Percentiles rank a stretch among this genome's conserved stretches.
phyloP scores from a whole-genome alignment of 2,797 vertebrate species.

The Acomys russatus region DNA sequence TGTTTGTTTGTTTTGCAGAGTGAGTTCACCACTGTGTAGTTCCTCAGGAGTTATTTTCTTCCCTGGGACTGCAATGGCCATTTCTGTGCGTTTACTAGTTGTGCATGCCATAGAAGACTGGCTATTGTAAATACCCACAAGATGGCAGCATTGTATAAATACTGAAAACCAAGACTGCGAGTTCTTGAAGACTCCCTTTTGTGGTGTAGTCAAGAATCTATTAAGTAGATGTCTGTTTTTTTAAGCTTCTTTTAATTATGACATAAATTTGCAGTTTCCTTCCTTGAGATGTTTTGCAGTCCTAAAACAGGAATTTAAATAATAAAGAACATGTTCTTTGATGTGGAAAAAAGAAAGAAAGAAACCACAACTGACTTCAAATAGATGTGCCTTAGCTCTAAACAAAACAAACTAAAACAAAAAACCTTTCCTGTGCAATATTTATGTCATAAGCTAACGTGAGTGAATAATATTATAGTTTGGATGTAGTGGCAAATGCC shows the following conservation, averaged over 20 bases:
- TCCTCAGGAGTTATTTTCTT: background rate
- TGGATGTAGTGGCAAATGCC: background rate
- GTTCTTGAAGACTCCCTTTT: background rate
- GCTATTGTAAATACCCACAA: slow-evolving; percentile 45
- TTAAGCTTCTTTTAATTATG: slow-evolving; percentile 29
- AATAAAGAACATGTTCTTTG: slow-evolving; percentile 43
- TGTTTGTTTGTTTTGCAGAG: background rate
- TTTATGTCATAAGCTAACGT: background rate
- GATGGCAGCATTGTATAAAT: slow-evolving; percentile 79
- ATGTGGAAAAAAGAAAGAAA: background rate
- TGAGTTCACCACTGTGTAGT: background rate
- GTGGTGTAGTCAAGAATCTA: background rate
- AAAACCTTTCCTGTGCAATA: slow-evolving; percentile 18
- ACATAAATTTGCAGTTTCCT: slow-evolving; percentile 54
- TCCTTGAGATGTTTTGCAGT: background rate
- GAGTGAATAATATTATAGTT: background rate
- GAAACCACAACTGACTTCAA: background rate
- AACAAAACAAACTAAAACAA: background rate
- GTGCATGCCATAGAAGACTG: background rate
- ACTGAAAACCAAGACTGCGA: background rate
- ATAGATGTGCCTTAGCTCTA: background rate
- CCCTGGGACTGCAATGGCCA: background rate
- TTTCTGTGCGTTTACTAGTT: slow-evolving; percentile 34
- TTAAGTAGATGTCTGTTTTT: slow-evolving; percentile 35
- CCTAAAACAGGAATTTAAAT: slow-evolving; percentile 4